Evolutionary conservation across 2,888 invertebrate species (phyloP), one percentile per base, ranked within the genome.

Genomic region (Oxyteleia sp.): DNA sequence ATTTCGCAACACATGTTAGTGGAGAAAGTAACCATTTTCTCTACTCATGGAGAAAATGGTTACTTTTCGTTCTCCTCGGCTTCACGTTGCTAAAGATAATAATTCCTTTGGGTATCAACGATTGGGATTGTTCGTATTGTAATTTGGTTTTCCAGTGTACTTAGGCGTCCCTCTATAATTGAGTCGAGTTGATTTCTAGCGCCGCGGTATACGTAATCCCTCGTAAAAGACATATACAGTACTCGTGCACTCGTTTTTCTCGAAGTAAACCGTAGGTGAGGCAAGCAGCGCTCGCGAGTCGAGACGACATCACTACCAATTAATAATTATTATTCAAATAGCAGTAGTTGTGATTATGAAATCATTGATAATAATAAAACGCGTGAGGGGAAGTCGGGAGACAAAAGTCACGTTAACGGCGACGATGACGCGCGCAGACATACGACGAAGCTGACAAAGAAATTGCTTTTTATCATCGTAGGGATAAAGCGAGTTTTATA

Each of bases 401-500:
- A 53, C 23, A 43, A 38, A 38, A 68, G 35, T 75, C 26, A 57
- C 35, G 13, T 26, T 75, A 8, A 45, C 45, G 59, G 45, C 32
- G 32, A 63, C 55, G 63, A 64, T 66, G 66, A 75, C 63, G 26
- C 16, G 69, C 38, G 47, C 51, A 68, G 61, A 74, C 61, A 45
- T 55, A 64, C 71, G 80, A 66, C 74, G 45, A 79, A 64, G 61
- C 43, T 68, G 29, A 64, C 59, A 69, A 75, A 75, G 63, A 69
- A 32, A 51, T 82, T 49, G 69, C 69, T 82, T 71, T 74, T 64
- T 81, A 69, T 75, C 69, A 59, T 23, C 32, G 26, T 71, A 63
- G 29, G 57, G 55, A 64, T 66, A 68, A 72, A 75, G 69, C 81
- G 61, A 75, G 45, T 82, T 75, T 82, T 82, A 63, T 82, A 82